Evolutionary conservation across 2,113 vertebrate species (phyloP), one percentile per base, ranked within the genome.

Genomic region (Corythornis vintsioides): DNA sequence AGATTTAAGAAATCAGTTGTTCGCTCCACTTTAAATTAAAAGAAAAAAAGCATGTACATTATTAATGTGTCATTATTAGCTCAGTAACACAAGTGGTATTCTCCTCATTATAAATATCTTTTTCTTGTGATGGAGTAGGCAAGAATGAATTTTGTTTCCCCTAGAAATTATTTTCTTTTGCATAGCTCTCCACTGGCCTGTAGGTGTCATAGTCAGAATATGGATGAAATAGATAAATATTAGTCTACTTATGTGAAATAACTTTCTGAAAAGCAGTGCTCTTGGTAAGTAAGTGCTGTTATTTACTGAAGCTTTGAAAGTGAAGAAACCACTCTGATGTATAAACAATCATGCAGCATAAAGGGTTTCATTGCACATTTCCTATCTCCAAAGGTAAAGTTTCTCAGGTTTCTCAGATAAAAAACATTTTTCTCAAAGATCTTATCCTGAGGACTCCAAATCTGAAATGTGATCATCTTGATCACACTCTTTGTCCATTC

Each of bases 181-280:
- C 86, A 78, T 15, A 78, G 28, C 40, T 90, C 11, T 84, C 33
- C 38, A 93, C 40, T 94, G 72, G 79, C 86, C 93, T 94, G 79
- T 83, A 94, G 88, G 56, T 94, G 90, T 91, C 92, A 78, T n/a
- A 73, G 64, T 88, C 52, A 89, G 75, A 77, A 94, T 91, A 71
- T 9, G 15, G 60, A 94, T 85, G 57, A 88, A 91, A 70, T 13
- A 61, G 84, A 40, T 57, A 73, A 79, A 65, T 64, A 69, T 19
- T 55, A 45, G 28, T 63, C 57, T 80, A n/a, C 43, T 66, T 53
- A 26, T 25, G 18, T 52, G 52, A 87, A 89, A 91, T 59, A 83
- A 80, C 31, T 83, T 77, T 59, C 43, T 91, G 75, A 70, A 85
- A 88, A 77, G 5, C 38, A 74, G 26, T 59, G 33, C 25, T 77